Percentiles rank a stretch among this genome's conserved stretches.
phyloP scores from a whole-genome alignment of 2,797 vertebrate species.

The Trachops cirrhosus region DNA sequence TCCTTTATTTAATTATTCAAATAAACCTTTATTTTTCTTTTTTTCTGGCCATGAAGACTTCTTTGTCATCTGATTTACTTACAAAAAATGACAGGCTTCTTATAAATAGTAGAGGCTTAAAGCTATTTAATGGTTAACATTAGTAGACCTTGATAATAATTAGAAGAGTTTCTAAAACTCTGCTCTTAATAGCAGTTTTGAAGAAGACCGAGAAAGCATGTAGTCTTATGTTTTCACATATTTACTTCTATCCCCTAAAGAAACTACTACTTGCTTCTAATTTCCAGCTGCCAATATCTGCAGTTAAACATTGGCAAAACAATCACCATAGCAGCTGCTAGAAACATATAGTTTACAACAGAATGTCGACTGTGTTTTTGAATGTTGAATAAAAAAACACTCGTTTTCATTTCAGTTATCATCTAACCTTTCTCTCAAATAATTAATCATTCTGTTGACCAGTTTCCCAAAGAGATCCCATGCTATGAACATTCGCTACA shows the following conservation, averaged over 20 bases:
- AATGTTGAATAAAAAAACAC: conserved; percentile 33
- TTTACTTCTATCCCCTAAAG: conserved; percentile 77
- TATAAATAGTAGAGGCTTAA: not conserved
- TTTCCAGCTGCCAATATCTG: conserved; percentile 77
- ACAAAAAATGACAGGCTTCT: not conserved
- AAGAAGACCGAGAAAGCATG: conserved; percentile 30
- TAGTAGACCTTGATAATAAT: not conserved
- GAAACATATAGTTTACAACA: conserved; percentile 75
- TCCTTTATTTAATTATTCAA: conserved; percentile 60
- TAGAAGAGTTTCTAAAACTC: not conserved
- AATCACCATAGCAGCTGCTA: conserved; percentile 73
- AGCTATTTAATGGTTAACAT: conserved; percentile 21
- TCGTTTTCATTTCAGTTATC: conserved; percentile 40
- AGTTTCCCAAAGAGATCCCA: conserved; percentile 60
- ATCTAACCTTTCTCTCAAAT: conserved; percentile 60
- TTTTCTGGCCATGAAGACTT: not conserved
- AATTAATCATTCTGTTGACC: conserved; percentile 74
- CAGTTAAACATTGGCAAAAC: conserved; percentile 79
- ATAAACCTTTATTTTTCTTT: conserved; percentile 57
- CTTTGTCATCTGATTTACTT: conserved; percentile 36
- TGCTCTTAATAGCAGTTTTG: not conserved
- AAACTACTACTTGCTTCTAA: conserved; percentile 75
- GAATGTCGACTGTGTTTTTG: conserved; percentile 78
- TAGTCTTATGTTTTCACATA: conserved; percentile 77
- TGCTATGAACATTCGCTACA: conserved; percentile 48